Evolutionary conservation across 2,113 vertebrate genomes (phyloP).

Genomic region (Anas platyrhynchos): DNA sequence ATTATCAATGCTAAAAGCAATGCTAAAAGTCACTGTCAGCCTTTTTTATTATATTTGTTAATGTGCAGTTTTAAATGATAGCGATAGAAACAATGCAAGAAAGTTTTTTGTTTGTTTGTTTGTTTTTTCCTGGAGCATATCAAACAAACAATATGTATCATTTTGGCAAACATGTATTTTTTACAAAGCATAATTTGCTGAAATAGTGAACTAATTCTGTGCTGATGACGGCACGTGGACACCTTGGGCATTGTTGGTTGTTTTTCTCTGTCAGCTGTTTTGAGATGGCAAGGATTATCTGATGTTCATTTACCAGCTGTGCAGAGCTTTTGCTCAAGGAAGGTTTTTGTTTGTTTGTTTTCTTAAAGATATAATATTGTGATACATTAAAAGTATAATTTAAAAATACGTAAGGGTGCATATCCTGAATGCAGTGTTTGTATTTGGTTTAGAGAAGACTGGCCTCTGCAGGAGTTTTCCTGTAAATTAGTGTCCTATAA

Average conservation of each 20-base stretch:
- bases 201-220: neutral
- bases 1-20: neutral
- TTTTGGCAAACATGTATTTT: neutral
- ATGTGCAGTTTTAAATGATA: neutral
- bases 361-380: neutral
- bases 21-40: neutral
- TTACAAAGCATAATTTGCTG: neutral
- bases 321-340: neutral
- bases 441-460: neutral
- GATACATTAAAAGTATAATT: neutral
- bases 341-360: neutral
- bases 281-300: conserved; percentile 14
- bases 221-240: neutral
- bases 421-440: neutral
- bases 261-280: conserved; percentile 1
- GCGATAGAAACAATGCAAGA: neutral
- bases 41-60: neutral
- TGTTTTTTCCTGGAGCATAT: neutral
- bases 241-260: neutral
- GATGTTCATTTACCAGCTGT: conserved; percentile 4
- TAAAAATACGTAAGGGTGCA: neutral
- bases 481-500: neutral
- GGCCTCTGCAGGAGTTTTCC: neutral
- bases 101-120: neutral
- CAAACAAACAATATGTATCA: neutral